These are phyloP conservation scores for Eupelmus urozonus DNA, from an alignment of 2,888 invertebrate genomes.

Conservation along the genomic window DNA sequence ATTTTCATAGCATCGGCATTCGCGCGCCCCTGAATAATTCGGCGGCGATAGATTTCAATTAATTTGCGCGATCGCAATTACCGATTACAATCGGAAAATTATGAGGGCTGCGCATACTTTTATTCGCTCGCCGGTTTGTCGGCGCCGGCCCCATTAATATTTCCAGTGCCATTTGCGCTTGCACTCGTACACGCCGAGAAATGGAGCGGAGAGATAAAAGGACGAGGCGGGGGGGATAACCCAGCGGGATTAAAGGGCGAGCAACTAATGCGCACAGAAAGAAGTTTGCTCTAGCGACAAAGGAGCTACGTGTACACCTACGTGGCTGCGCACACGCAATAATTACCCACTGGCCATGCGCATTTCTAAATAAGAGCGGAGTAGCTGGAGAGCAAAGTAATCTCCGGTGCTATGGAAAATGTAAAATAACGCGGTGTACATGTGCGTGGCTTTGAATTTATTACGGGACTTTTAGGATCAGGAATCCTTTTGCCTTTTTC, in stretches of 20 bases:
- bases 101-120: too few relatives aligned
- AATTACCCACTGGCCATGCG: not conserved
- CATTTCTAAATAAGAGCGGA: conserved; percentile 36
- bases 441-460: conserved; percentile 21
- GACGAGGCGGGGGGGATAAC: not conserved
- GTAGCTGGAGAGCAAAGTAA: conserved; percentile 36
- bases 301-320: not conserved
- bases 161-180: too few relatives aligned
- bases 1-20: too few relatives aligned
- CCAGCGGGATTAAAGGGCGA: conserved; percentile 40
- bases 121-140: too few relatives aligned
- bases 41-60: too few relatives aligned
- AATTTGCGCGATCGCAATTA: too few relatives aligned
- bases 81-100: too few relatives aligned
- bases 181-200: too few relatives aligned
- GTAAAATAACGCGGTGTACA: conserved; percentile 29
- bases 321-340: not conserved
- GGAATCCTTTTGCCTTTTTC: conserved; percentile 24
- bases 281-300: not conserved
- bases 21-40: too few relatives aligned
- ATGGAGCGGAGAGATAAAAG: conserved; percentile 16
- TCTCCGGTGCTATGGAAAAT: conserved; percentile 20
- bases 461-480: conserved; percentile 35
- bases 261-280: conserved; percentile 29
- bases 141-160: too few relatives aligned